Base-by-base conservation (phyloP, 2,888 invertebrate genomes). In the Pediacus dermestoides region DNA sequence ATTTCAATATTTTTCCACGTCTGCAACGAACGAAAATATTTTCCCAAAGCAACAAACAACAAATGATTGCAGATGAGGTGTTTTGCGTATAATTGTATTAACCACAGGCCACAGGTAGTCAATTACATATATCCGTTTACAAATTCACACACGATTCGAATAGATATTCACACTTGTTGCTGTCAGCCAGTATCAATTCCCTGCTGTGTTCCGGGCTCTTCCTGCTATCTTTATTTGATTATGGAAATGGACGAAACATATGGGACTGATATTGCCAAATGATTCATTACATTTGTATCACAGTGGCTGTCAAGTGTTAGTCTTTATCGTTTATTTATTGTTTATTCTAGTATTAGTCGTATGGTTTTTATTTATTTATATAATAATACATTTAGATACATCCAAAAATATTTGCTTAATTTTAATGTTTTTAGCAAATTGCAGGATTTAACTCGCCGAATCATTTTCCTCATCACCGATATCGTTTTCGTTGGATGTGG, bases 201-300 rank as follows among this genome's bases (percentile, higher is more conserved):
- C 11, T 22, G 13, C 23, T 32, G 7, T 34, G 32, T 27, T 10
- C 30, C 27, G 36, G 40, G 43, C 37, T 31, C 44, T 44, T 44
- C 46, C 39, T 37, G 46, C 46, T 46, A 45, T 48, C 37, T 46
- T 50, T 33, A 56, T 56, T 57, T 54, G 53, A 55, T 56, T 53
- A 55, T 59, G 56, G 54, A 58, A 57, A 59, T 58, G 56, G 55
- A 49, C 53, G 42, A 54, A 60, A 55, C 61, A 61, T 58, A 61
- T 61, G 61, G 49, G 41, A 52, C 54, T 56, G 60, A 60, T 61
- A 60, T 37, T 43, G 46, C 39, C 53, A 54, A 57, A 55, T 50
- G 46, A 50, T 50, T 44, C 42, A 50, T 52, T 53, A 48, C 48
- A 49, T 48, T 50, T 48, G 47, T 45, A 50, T 45, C 50, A 32